These are phyloP conservation scores for Prochilodus magdalenae DNA, from an alignment of 2,113 vertebrate genomes.

Conservation along the genomic window DNA sequence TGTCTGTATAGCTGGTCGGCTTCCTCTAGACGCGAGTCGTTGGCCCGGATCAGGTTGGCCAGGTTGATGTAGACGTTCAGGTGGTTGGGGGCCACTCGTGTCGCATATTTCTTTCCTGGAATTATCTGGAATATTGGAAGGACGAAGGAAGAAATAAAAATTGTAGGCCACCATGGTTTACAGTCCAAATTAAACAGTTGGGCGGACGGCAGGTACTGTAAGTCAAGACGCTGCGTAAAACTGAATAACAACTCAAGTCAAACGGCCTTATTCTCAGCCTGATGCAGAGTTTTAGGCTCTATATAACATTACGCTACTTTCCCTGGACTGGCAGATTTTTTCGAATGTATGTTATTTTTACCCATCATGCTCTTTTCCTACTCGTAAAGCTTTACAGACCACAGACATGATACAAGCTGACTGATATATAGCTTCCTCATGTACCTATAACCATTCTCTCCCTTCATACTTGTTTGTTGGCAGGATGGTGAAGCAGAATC, in stretches of 20 bases:
- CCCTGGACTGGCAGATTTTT: neutral
- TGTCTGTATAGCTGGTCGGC: conserved; percentile 96
- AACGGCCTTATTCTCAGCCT: neutral
- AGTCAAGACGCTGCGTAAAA: neutral
- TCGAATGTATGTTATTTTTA: neutral
- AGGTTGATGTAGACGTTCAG: conserved; percentile 98
- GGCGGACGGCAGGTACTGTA: neutral
- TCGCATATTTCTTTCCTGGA: conserved; percentile 97
- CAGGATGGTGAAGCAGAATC: neutral
- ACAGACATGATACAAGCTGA: too few relatives aligned
- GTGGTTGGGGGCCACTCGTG: conserved; percentile 96
- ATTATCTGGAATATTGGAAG: conserved; percentile 82
- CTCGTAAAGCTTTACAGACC: too few relatives aligned
- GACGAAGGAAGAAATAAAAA: neutral
- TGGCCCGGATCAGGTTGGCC: conserved; percentile 93
- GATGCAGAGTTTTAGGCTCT: neutral
- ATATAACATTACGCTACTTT: neutral
- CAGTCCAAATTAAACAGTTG: neutral
- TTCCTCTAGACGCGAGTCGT: conserved; percentile 95
- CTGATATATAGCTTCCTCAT: neutral
- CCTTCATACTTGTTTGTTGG: neutral
- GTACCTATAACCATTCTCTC: neutral
- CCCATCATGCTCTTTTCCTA: neutral
- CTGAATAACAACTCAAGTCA: neutral
- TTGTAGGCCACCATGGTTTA: neutral